A percentile compares a stretch with the other conserved stretches of the same genome.
These are phyloP conservation scores for Phasia obesa DNA, from an alignment of 2,888 invertebrate genomes.

Conservation along the genomic window DNA sequence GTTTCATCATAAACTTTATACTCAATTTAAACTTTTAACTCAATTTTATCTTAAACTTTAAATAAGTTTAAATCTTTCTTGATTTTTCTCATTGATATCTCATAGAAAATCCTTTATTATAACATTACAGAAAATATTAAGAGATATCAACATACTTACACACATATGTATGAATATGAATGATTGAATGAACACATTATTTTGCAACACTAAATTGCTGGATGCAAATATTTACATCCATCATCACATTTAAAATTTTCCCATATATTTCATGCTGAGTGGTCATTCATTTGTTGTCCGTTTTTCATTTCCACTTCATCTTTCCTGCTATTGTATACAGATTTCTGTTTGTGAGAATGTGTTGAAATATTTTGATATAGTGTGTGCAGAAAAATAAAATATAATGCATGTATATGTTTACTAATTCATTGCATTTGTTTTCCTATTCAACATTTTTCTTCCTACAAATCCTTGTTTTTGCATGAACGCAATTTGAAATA, in stretches of 20 bases:
- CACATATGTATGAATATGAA: slow-evolving; percentile 32
- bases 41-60: not conserved
- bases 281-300: slow-evolving; percentile 58
- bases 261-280: slow-evolving; percentile 54
- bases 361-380: slow-evolving; percentile 35
- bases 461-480: slow-evolving; percentile 38
- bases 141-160: not conserved
- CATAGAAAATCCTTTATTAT: not conserved
- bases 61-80: not conserved
- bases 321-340: slow-evolving; percentile 3
- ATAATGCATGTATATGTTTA: slow-evolving; percentile 31
- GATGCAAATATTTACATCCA: slow-evolving; percentile 56
- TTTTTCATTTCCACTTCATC: slow-evolving; percentile 10
- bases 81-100: not conserved
- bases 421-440: slow-evolving; percentile 47
- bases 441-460: slow-evolving; percentile 52
- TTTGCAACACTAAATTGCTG: slow-evolving; percentile 25
- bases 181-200: slow-evolving; percentile 47
- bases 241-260: slow-evolving; percentile 50
- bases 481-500: slow-evolving; percentile 6
- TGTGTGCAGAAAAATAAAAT: slow-evolving; percentile 13
- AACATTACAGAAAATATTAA: not conserved
- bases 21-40: too few relatives aligned
- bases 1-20: too few relatives aligned
- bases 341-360: slow-evolving; percentile 25